Base-by-base conservation (phyloP, 2,113 vertebrate genomes). In the Ammodytes dubius region DNA sequence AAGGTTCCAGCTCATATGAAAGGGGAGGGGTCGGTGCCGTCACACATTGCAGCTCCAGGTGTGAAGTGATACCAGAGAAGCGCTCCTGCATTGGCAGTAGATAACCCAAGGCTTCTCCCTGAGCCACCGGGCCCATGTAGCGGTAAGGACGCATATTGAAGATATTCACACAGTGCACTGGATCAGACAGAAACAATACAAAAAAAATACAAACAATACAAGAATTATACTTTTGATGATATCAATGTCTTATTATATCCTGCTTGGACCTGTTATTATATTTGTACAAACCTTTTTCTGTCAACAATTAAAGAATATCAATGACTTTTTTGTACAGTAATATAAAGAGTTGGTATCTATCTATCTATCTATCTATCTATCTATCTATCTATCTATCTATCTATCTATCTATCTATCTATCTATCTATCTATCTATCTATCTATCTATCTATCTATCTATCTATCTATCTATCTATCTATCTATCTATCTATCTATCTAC, bases 41-140 rank as follows among this genome's bases (percentile, higher is more conserved):
- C 93, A 74, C 93, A 93, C 91, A 92, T 93, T 90, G 92, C 49
- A 94, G 81, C 69, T 93, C 83, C 83, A 94, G 42, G 73, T 95
- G 92, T 35, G 92, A 92, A 19, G 93, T 90, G 86, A 95, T 92
- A 45, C 93, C 92, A 4, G 91, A 75, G 77, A 92, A 91, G 3
- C 66, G 68, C 0, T 94, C 92, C 82, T 95, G 93, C n/a, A 93
- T 87, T 0, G 89, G 94, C 54, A 93, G 46, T 65, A 93, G 54
- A 40, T 94, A 93, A n/a, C 92, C 94, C 74, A 94, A 45, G 2
- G 85, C 76, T 42, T 89, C 83, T 6, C 89, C 91, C 77, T 72
- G 74, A 54, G 65, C 12, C 67, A 91, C 81, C 0, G 71, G 54
- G 6, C 94, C 91, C 0, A 56, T 19, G 82, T 87, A 93, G 52